phyloP scores from a whole-genome alignment of 1,140 invertebrate genomes.

The Lycorma delicatula region DNA sequence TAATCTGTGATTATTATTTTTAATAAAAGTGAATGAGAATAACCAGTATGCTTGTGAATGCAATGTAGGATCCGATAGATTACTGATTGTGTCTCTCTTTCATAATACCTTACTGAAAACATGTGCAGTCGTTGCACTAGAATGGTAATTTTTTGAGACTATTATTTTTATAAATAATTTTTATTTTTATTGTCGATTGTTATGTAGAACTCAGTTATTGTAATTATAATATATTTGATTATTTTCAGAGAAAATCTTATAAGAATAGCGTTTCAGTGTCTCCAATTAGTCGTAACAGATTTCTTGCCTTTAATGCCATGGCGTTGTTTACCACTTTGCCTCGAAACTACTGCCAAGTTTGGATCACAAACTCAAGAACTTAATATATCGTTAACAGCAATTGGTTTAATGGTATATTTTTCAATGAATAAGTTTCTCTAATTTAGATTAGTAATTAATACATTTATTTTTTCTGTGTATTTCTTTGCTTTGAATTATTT shows the following conservation, averaged over 20 bases:
- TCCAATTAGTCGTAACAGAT: slow-evolving; percentile 95
- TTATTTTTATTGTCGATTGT: no score
- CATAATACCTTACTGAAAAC: no score
- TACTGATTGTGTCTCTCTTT: no score
- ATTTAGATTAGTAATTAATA: neutral
- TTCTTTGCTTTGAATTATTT: slow-evolving; percentile 10
- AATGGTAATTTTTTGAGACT: no score
- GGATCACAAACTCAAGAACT: slow-evolving; percentile 93
- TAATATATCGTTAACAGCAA: slow-evolving; percentile 96
- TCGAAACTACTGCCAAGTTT: slow-evolving; percentile 93
- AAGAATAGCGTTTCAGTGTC: slow-evolving; percentile 88
- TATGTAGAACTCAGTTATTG: slow-evolving; percentile 14
- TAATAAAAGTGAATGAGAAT: no score
- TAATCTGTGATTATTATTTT: no score
- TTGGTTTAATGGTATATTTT: slow-evolving; percentile 84
- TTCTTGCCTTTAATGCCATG: slow-evolving; percentile 82
- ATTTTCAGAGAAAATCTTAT: slow-evolving; percentile 75
- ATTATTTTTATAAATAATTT: no score
- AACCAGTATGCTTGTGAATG: no score
- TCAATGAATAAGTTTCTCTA: no score
- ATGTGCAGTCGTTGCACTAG: no score
- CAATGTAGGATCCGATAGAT: no score
- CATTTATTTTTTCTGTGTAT: neutral
- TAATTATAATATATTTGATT: slow-evolving; percentile 9
- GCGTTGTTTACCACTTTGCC: slow-evolving; percentile 78